These are phyloP conservation scores for Spongia lamella DNA, from an alignment of 37 sponge, comb jelly and placozoan genomes.

Conservation along the genomic window DNA sequence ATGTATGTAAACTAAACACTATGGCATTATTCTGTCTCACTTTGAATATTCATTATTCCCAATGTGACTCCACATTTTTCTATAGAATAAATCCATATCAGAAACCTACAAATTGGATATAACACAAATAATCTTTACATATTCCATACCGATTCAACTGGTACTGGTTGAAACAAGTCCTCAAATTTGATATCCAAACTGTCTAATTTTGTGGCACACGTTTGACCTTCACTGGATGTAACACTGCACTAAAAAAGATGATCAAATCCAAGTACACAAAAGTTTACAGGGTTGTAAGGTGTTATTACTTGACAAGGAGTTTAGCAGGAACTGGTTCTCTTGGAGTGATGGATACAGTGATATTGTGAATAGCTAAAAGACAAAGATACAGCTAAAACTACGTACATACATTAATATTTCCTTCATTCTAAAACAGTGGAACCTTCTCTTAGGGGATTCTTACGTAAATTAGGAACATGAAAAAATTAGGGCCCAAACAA, in stretches of 20 bases:
- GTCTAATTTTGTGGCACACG: conserved; percentile 24
- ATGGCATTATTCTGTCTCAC: background rate
- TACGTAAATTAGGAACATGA: too few species aligned
- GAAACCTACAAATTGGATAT: background rate
- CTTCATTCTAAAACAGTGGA: too few species aligned
- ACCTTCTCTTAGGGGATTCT: too few species aligned
- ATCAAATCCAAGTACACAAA: background rate
- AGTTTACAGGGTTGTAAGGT: too few species aligned
- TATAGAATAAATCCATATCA: background rate
- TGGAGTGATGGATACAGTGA: conserved; percentile 34
- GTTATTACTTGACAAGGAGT: too few species aligned
- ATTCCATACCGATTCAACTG: background rate
- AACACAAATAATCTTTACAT: too few species aligned
- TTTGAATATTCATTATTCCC: background rate
- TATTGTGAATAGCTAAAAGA: conserved; percentile 3
- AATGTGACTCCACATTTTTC: conserved; percentile 10
- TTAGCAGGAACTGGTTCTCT: conserved; percentile 46
- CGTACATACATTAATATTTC: background rate
- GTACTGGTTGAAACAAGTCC: conserved; percentile 49
- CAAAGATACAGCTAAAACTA: background rate
- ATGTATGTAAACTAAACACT: too few species aligned
- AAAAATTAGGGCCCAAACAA: too few species aligned
- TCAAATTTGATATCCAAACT: conserved; percentile 34
- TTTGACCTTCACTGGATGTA: conserved; percentile 51
- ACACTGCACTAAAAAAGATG: conserved; percentile 40